A percentile compares a stretch with the other conserved stretches of the same genome.
Evolutionary conservation across 2,113 vertebrate species (phyloP).

Genomic region (Geococcyx californianus): DNA sequence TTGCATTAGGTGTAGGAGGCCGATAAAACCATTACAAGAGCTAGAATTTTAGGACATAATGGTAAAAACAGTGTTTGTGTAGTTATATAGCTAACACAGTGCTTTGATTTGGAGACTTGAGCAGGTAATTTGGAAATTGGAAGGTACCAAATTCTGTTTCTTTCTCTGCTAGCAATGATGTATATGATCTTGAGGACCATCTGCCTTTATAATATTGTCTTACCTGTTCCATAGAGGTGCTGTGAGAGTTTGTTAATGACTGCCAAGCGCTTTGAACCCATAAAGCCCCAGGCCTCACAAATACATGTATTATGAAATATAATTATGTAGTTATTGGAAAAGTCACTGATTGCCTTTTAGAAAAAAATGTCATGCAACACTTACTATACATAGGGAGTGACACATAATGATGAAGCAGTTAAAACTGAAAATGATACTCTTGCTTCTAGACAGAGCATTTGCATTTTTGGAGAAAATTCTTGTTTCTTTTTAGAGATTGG

Average conservation of each 20-base stretch:
- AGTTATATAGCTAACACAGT: neutral
- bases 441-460: slow-evolving; percentile 52
- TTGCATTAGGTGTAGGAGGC: neutral
- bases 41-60: neutral
- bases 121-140: neutral
- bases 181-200: neutral
- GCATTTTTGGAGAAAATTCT: slow-evolving; percentile 37
- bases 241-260: neutral
- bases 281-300: neutral
- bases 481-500: slow-evolving; percentile 42
- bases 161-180: neutral
- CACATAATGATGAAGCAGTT: slow-evolving; percentile 41
- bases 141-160: neutral
- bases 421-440: slow-evolving; percentile 5
- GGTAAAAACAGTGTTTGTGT: neutral
- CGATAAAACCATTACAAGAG: neutral
- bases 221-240: neutral
- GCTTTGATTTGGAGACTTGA: neutral
- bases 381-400: slow-evolving; percentile 13
- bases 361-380: neutral
- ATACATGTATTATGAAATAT: neutral
- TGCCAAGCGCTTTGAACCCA: neutral
- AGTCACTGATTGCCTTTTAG: neutral
- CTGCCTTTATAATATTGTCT: neutral
- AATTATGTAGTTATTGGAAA: slow-evolving; percentile 26